Evolutionary conservation across 1,140 invertebrate species (phyloP).

Genomic region (Ruditapes philippinarum): DNA sequence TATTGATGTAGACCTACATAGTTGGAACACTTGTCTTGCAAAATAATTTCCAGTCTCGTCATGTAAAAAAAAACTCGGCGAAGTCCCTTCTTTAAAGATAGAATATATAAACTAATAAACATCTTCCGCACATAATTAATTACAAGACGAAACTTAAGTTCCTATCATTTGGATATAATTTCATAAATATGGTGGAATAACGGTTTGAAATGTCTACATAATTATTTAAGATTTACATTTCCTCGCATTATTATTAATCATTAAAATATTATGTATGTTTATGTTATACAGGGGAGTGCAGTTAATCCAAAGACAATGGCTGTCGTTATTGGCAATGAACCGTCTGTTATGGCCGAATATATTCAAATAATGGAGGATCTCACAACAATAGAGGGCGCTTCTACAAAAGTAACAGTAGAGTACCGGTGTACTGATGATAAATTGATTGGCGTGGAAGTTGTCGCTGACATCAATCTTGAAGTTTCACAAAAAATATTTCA

Average conservation of each 20-base stretch:
- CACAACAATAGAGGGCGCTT: neutral
- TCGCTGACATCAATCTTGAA: neutral
- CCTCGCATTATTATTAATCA: too few relatives aligned
- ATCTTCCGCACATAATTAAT: too few relatives aligned
- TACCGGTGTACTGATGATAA: slow-evolving; percentile 20
- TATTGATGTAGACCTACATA: too few relatives aligned
- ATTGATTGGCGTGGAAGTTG: slow-evolving; percentile 55
- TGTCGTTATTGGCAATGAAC: neutral
- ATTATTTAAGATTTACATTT: neutral
- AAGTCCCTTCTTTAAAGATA: too few relatives aligned
- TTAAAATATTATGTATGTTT: neutral
- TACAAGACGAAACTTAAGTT: neutral
- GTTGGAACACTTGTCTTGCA: too few relatives aligned
- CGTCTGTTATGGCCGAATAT: slow-evolving; percentile 8
- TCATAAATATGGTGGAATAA: neutral
- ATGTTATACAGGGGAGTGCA: neutral
- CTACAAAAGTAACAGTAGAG: neutral
- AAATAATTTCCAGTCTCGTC: too few relatives aligned
- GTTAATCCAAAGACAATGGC: neutral
- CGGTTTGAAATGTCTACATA: neutral
- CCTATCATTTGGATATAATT: neutral
- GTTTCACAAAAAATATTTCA: slow-evolving; percentile 49
- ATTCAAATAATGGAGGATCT: slow-evolving; percentile 19
- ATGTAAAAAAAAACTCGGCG: too few relatives aligned
- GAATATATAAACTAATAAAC: too few relatives aligned